These are phyloP conservation scores for Ciconia nigra DNA, from an alignment of 2,797 vertebrate species.

Conservation along the genomic window DNA sequence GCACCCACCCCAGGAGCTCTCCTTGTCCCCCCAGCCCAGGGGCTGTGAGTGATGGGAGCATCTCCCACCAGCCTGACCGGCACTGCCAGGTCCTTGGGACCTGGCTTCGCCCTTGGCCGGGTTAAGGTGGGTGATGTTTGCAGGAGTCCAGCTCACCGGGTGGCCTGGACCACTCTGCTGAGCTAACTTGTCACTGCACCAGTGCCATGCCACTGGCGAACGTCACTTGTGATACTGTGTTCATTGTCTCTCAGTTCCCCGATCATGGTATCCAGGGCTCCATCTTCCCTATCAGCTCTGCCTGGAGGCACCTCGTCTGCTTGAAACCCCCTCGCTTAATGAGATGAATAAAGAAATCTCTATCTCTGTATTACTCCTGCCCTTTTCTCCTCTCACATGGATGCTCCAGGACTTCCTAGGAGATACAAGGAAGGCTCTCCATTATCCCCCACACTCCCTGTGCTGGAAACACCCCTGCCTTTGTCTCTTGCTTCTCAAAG, in stretches of 20 bases:
- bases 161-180: background rate
- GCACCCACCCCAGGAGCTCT: background rate
- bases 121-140: background rate
- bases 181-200: background rate
- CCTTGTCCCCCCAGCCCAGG: background rate
- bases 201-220: background rate
- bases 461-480: background rate
- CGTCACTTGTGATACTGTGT: rapidly evolving
- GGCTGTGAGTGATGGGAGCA: background rate
- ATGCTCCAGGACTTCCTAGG: background rate
- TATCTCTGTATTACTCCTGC: background rate
- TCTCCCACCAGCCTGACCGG: background rate
- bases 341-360: background rate
- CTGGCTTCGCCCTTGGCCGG: background rate
- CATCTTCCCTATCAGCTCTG: slow-evolving; percentile 3
- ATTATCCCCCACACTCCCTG: background rate
- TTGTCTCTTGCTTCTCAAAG: background rate
- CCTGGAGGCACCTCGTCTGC: background rate
- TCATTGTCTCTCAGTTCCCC: background rate
- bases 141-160: background rate
- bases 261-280: background rate
- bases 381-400: background rate
- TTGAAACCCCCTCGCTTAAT: background rate
- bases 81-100: background rate
- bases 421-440: background rate